Conservation (phyloP, 2,888 invertebrate species). For the Peribatodes rhomboidaria region DNA sequence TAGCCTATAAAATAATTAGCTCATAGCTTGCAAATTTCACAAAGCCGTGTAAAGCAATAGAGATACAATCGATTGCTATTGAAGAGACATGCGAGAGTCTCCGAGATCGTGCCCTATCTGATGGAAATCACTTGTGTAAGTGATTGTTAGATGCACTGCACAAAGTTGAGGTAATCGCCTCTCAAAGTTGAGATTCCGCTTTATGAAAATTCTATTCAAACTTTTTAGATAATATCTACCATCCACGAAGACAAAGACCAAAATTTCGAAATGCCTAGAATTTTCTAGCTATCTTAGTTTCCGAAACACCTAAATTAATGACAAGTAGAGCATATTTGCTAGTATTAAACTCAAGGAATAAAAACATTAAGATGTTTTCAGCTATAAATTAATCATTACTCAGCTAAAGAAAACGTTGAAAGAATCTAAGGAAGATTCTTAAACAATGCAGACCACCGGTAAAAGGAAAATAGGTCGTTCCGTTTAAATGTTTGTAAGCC, state of each 20-base stretch:
- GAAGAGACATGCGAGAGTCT: slow-evolving; percentile 19
- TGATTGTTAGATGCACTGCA: slow-evolving; percentile 26
- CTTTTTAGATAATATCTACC: too few species aligned
- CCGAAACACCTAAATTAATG: too few species aligned
- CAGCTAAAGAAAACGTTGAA: too few species aligned
- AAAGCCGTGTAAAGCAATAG: slow-evolving; percentile 6
- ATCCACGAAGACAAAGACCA: too few species aligned
- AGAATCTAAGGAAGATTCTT: too few species aligned
- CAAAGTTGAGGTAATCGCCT: slow-evolving; percentile 15
- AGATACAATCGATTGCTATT: slow-evolving; percentile 38
- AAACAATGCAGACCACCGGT: background rate
- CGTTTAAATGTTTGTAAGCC: background rate
- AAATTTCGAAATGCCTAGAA: background rate
- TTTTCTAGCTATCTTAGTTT: too few species aligned
- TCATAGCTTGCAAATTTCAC: slow-evolving; percentile 28
- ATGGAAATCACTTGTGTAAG: slow-evolving; percentile 21
- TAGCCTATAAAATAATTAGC: too few species aligned
- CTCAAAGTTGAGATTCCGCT: background rate
- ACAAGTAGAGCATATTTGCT: too few species aligned
- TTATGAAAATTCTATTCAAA: too few species aligned
- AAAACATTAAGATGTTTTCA: too few species aligned
- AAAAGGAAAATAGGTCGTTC: background rate
- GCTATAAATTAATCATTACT: too few species aligned
- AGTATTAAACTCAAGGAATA: too few species aligned
- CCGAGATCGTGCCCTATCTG: slow-evolving; percentile 43